Evolutionary conservation across 2,113 vertebrate genomes (phyloP), one percentile per base, ranked within the genome.

Genomic region (Pan troglodytes): DNA sequence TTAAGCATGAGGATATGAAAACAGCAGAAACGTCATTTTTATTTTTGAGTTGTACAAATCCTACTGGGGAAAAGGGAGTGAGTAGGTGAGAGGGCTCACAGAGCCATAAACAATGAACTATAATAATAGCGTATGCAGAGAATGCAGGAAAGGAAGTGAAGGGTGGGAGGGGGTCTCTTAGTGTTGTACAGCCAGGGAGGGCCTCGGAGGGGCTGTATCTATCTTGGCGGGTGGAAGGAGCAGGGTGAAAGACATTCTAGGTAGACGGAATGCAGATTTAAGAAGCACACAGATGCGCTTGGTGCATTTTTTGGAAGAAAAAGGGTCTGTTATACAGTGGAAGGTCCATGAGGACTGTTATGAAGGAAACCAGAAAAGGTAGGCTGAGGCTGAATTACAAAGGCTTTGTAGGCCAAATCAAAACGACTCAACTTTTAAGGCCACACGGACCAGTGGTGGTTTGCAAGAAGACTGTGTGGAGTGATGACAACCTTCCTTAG

Each of bases 81-180:
- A 52, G 27, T 17, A 9, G 4, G 73, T n/a, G 43, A 25, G 43
- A 40, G 12, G n/a, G 81, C 5, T 40, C 73, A 17, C 13, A 80
- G 45, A 52, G 2, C 5, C 48, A 27, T 18, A 8, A 5, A 88
- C 13, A 30, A 32, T 1, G 11, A 52, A 32, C 11, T 68, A 8
- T 12, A 57, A 70, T 0, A n/a, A n/a, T 0, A 38, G 78, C 23
- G 59, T 7, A 35, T 1, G 30, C 59, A 87, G 89, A 52, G 30
- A 20, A 40, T 2, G 2, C 13, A 61, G 76, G 22, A 35, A 70
- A 61, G 82, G 67, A 50, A 57, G 61, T 8, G 18, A 55, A 25
- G 0, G 1, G 10, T 16, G 9, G 16, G 25, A 14, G 59, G 59
- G 38, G 59, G 2, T 22, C 12, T 18, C n/a, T 20, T 14, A 22